Base-by-base conservation (phyloP, 2,113 vertebrate genomes). In the Nestor notabilis region DNA sequence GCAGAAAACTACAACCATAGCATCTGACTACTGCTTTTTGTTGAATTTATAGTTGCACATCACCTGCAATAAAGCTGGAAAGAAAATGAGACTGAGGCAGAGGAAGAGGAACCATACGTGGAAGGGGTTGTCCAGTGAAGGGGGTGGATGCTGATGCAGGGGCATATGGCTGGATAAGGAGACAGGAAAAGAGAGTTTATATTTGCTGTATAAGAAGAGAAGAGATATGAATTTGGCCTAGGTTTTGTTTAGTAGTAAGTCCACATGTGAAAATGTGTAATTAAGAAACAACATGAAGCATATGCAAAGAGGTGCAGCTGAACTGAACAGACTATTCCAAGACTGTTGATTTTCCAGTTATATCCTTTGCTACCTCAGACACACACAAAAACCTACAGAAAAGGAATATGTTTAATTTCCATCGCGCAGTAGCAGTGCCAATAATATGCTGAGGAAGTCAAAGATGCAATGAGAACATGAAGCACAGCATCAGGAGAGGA, bases 91-190 rank as follows among this genome's bases (percentile, higher is more conserved):
- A 55, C 25, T 7, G 7, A 58, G 27, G 29, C 43, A 70, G 39
- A 76, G 24, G 37, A 81, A 80, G 24, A 50, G 15, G 21, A 85
- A 72, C 5, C 10, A 19, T 68, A 17, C 61, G 18, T n/a, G n/a
- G 13, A 92, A 80, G 35, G 21, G 13, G n/a, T 68, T 25, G 39
- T 46, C 50, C 14, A 68, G 17, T 21, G 50, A 90, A 87, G 83
- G 10, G 5, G 4, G 1, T 41, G 44, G 12, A 17, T 52, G 39
- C 3, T 56, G 53, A 53, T 63, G 15, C 0, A 6, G 11, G 5
- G 15, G 20, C 11, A 28, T 52, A 28, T 5, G 5, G 17, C 49
- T 70, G 44, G 31, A n/a, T 37, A 76, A 68, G 27, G 6, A 80
- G 20, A 65, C 17, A 64, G 43, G 9, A 87, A 41, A 6, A 21